Percentiles rank a stretch among this genome's conserved stretches.
phyloP scores from a whole-genome alignment of 2,888 invertebrate genomes.

The Branchinecta sandiegonensis region DNA sequence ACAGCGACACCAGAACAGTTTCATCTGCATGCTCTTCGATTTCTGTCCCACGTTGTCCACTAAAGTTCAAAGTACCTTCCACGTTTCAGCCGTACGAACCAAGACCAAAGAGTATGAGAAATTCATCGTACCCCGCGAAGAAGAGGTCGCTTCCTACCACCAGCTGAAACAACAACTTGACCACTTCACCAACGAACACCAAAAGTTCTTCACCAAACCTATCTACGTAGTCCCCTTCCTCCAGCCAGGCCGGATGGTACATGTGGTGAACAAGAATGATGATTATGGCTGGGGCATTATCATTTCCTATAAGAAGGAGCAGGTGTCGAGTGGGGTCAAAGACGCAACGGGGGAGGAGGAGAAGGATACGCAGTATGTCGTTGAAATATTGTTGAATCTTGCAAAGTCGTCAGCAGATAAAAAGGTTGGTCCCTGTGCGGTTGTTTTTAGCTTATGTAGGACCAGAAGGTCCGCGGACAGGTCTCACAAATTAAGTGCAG shows the following conservation, averaged over 20 bases:
- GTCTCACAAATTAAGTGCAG: too few relatives aligned
- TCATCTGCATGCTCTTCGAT: too few relatives aligned
- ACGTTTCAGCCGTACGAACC: slow-evolving; percentile 45
- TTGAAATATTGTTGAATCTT: slow-evolving; percentile 70
- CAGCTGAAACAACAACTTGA: slow-evolving; percentile 67
- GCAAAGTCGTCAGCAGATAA: slow-evolving; percentile 22
- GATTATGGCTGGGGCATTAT: slow-evolving; percentile 96
- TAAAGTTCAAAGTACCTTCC: too few relatives aligned
- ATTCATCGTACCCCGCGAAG: slow-evolving; percentile 55
- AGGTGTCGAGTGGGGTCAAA: slow-evolving; percentile 31
- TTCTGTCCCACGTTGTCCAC: too few relatives aligned
- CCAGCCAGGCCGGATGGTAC: slow-evolving; percentile 81
- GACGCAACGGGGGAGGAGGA: slow-evolving; percentile 26
- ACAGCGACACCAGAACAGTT: too few relatives aligned
- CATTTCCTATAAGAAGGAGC: slow-evolving; percentile 70
- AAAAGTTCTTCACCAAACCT: slow-evolving; percentile 63
- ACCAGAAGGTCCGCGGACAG: neutral
- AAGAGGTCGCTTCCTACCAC: slow-evolving; percentile 62
- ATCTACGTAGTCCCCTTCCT: slow-evolving; percentile 79
- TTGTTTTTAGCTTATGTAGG: neutral
- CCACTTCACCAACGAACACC: slow-evolving; percentile 54
- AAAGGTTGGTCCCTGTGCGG: slow-evolving; percentile 13
- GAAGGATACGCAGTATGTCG: slow-evolving; percentile 49
- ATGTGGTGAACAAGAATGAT: slow-evolving; percentile 67
- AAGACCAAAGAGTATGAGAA: slow-evolving; percentile 50